Percentiles rank a stretch among this genome's conserved stretches.
phyloP scores from a whole-genome alignment of 2,888 invertebrate species.

The Tricholauxania praeusta region DNA sequence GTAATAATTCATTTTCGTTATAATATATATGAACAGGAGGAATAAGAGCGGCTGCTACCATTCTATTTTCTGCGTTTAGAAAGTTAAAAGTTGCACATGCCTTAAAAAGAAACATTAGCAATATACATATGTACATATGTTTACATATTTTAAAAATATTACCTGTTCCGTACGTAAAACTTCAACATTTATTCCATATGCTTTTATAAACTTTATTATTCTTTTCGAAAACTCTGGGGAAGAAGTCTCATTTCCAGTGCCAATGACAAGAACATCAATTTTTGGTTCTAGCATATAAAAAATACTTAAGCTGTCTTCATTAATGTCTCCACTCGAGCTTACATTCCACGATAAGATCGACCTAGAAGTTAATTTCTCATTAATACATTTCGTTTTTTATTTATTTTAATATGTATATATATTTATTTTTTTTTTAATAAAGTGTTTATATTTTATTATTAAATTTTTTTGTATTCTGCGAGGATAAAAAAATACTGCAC shows the following conservation, averaged over 20 bases:
- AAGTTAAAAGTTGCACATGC: slow-evolving; percentile 95
- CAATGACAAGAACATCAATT: slow-evolving; percentile 82
- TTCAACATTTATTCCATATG: slow-evolving; percentile 79
- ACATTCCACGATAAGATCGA: slow-evolving; percentile 90
- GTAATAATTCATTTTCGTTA: slow-evolving; percentile 74
- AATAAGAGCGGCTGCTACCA: slow-evolving; percentile 77
- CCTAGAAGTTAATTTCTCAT: slow-evolving; percentile 64
- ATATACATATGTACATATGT: slow-evolving; percentile 3
- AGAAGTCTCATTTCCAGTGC: slow-evolving; percentile 73
- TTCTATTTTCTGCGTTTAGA: slow-evolving; percentile 81
- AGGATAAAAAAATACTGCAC: too few species aligned
- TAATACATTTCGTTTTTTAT: neutral
- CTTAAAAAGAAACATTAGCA: slow-evolving; percentile 46
- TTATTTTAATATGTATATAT: too few species aligned
- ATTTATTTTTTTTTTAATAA: too few species aligned
- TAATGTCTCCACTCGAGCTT: slow-evolving; percentile 74
- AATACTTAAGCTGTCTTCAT: slow-evolving; percentile 79
- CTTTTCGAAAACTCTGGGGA: slow-evolving; percentile 65
- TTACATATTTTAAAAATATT: slow-evolving; percentile 9
- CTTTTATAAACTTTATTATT: slow-evolving; percentile 69
- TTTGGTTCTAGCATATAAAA: slow-evolving; percentile 88
- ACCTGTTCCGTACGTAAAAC: slow-evolving; percentile 81
- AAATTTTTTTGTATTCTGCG: too few species aligned
- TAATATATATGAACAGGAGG: slow-evolving; percentile 73
- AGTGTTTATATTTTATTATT: too few species aligned